Evolutionary conservation across 2,113 vertebrate species (phyloP), one percentile per base, ranked within the genome.

Genomic region (mouse (Mus musculus)): DNA sequence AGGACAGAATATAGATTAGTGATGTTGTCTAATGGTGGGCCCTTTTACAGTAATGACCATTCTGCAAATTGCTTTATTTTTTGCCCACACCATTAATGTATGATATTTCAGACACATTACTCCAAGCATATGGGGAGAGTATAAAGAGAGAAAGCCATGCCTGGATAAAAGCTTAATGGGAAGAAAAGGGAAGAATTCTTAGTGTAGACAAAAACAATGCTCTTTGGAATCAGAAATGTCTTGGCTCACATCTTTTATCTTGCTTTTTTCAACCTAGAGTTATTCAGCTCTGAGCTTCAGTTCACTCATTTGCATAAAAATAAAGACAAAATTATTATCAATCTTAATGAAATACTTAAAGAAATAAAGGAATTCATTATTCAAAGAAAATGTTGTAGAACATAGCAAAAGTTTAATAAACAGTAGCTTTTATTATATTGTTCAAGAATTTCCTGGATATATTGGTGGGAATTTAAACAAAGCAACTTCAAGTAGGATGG

Each of bases 301-400:
- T 90, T 92, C 33, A 89, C 30, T 92, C 26, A 65, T 90, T 65
- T 90, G 17, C 52, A 63, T 90, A 69, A 90, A 96, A 92, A 59
- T 49, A 24, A 94, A 75, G 61, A n/a, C 5, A 49, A 61, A 39
- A 42, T 75, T 78, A 71, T 2, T 49, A 63, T 12, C 1, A 49
- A 71, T 36, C 56, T 94, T 81, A 56, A 19, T 61, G 14, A 85
- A n/a, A 54, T 63, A 14, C 11, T 71, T 24, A 52, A 93, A 67
- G 90, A 65, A 91, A 73, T 93, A 75, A 86, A 76, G 89, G 16
- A 72, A 7, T 92, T 84, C 39, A 61, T 78, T 90, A 82, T 89
- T 95, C 54, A 85, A 96, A 85, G 81, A 75, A 94, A 90, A 46
- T 65, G 13, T 88, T 94, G 59, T 94, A 33, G 11, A 92, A 36